Conservation (phyloP, 2,113 vertebrate species). For the Micronycteris hirsuta region DNA sequence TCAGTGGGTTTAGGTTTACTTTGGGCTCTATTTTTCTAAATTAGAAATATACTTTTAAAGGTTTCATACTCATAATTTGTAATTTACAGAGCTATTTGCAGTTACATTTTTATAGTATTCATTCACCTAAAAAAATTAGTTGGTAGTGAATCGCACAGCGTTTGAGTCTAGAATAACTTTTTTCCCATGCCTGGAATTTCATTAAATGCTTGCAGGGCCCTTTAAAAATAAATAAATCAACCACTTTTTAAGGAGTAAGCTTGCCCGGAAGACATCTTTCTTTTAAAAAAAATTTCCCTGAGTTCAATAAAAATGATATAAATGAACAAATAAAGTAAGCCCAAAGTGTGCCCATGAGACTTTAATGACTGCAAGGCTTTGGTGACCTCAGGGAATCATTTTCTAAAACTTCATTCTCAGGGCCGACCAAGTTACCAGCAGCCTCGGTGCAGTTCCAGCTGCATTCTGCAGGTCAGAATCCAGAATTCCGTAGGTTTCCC, state of each 20-base stretch:
- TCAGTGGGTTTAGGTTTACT: not conserved
- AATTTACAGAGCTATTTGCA: not conserved
- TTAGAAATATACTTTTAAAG: not conserved
- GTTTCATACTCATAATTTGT: not conserved
- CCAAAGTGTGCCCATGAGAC: not conserved
- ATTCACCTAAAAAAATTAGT: not conserved
- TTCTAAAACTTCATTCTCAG: constrained; percentile 31
- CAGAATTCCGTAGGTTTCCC: constrained; percentile 23
- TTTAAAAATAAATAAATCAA: constrained; percentile 42
- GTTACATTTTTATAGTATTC: not conserved
- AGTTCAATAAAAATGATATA: constrained; percentile 10
- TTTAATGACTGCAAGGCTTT: not conserved
- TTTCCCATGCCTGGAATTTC: constrained; percentile 9
- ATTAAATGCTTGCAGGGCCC: not conserved
- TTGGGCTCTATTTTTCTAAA: not conserved
- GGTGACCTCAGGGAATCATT: constrained; percentile 31
- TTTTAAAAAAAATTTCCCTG: not conserved
- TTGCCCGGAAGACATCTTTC: not conserved
- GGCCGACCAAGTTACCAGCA: constrained; percentile 46
- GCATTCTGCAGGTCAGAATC: not conserved
- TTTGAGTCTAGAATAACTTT: not conserved
- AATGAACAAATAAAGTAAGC: constrained; percentile 53
- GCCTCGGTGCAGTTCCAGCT: not conserved
- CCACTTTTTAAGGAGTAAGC: not conserved
- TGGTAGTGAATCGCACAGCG: not conserved